Evolutionary conservation across 2,113 vertebrate genomes (phyloP).

Genomic region (Nibea coibor): DNA sequence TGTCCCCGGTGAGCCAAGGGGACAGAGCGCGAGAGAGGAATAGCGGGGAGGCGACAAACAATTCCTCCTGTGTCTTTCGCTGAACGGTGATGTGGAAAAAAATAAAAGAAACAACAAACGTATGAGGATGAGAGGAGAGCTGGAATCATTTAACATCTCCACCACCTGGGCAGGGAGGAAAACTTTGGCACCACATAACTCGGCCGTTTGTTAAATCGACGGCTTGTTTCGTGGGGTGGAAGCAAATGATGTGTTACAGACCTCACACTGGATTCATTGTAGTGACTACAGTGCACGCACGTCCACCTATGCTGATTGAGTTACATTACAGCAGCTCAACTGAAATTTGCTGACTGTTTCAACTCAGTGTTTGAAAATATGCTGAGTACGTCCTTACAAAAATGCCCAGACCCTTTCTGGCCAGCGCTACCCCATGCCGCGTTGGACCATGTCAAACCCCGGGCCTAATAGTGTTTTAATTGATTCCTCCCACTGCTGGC

Average conservation of each 20-base stretch:
- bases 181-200: constrained; percentile 31
- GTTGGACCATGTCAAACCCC: constrained; percentile 53
- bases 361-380: not conserved
- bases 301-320: not conserved
- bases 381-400: constrained; percentile 1
- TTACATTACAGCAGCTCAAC: not conserved
- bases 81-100: constrained; percentile 38
- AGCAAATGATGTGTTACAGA: not conserved
- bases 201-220: constrained; percentile 1
- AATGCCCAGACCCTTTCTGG: not conserved
- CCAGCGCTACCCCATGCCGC: constrained; percentile 1
- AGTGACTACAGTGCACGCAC: not conserved
- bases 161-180: constrained; percentile 57
- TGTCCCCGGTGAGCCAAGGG: constrained; percentile 71
- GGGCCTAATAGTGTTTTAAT: constrained; percentile 74
- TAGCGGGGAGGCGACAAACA: constrained; percentile 62
- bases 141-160: constrained; percentile 23
- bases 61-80: constrained; percentile 55
- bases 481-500: constrained; percentile 67
- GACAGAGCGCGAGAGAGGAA: constrained; percentile 44
- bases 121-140: constrained; percentile 39
- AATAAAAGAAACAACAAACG: constrained; percentile 3
- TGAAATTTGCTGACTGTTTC: not conserved
- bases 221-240: constrained; percentile 17
- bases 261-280: not conserved